These are phyloP conservation scores for Jaculus jaculus DNA, from an alignment of 2,113 vertebrate genomes.

Conservation along the genomic window DNA sequence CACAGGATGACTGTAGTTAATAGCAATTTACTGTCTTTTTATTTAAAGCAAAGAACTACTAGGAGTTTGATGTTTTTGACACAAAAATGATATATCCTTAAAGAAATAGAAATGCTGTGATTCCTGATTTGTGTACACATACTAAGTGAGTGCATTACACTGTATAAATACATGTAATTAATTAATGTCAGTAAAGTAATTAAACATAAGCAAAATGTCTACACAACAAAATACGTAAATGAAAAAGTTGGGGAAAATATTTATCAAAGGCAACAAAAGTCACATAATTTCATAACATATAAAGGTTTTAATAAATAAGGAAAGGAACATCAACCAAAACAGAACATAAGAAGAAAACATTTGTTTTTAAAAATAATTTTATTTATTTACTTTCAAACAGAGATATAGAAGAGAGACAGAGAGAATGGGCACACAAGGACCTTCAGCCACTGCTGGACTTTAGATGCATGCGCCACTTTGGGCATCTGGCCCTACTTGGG, in stretches of 20 bases:
- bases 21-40: not conserved
- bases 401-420: no score
- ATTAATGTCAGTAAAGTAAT: not conserved
- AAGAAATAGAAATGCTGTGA: not conserved
- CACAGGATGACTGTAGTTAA: not conserved
- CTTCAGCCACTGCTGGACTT: no score
- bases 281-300: not conserved
- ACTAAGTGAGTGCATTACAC: not conserved
- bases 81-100: not conserved
- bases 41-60: not conserved
- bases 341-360: not conserved
- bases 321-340: not conserved
- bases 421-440: no score
- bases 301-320: not conserved
- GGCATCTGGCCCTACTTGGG: no score
- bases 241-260: not conserved
- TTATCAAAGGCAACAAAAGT: not conserved
- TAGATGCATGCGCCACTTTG: not conserved
- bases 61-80: not conserved
- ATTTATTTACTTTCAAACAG: no score
- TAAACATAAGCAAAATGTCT: not conserved
- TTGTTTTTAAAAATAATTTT: no score
- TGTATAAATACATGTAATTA: not conserved
- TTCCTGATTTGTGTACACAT: not conserved
- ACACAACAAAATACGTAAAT: not conserved